Conservation (phyloP, 2,888 invertebrate species). For the Pegoplata infirma region DNA sequence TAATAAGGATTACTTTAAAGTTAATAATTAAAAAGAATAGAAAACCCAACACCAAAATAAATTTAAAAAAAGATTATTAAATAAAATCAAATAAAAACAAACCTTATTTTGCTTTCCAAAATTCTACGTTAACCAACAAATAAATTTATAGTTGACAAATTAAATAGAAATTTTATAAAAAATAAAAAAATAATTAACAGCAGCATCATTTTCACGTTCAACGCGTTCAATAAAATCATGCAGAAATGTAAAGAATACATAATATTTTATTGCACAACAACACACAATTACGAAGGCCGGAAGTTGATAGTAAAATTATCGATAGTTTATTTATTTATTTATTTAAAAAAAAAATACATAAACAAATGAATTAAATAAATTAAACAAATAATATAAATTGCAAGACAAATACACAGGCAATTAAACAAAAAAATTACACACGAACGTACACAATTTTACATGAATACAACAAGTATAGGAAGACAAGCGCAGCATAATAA, state of each 20-base stretch:
- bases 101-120: conserved; percentile 92
- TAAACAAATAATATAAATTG: conserved; percentile 39
- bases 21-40: too few species aligned
- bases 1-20: too few species aligned
- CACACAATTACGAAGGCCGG: background rate
- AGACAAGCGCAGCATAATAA: background rate
- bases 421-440: conserved; percentile 13
- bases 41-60: conserved; percentile 1
- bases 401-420: conserved; percentile 41
- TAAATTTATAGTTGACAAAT: conserved; percentile 43
- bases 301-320: background rate
- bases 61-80: conserved; percentile 22
- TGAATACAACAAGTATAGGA: too few species aligned
- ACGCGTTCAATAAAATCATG: background rate
- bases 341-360: too few species aligned
- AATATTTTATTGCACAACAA: too few species aligned
- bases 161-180: too few species aligned
- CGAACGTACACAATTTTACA: background rate
- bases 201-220: conserved; percentile 16
- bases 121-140: conserved; percentile 80
- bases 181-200: conserved; percentile 27
- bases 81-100: conserved; percentile 77
- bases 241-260: background rate
- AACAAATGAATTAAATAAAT: conserved; percentile 17
- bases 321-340: background rate